Percentiles rank a stretch among this genome's conserved stretches.
Evolutionary conservation across 2,888 invertebrate genomes (phyloP).

Genomic region (Tetragnatha montana): DNA sequence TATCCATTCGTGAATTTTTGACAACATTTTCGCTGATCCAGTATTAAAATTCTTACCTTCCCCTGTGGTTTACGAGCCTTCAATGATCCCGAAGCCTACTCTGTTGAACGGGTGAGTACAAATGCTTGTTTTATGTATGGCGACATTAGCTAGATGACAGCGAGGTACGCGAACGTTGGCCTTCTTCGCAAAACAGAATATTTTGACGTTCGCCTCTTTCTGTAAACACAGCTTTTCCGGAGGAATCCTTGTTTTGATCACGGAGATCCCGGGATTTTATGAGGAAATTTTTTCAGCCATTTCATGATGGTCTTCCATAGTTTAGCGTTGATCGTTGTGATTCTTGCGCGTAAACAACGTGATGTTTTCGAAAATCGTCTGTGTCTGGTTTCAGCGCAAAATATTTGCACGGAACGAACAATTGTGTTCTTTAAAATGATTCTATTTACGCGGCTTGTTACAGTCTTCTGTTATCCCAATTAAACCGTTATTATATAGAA

Average conservation of each 20-base stretch:
- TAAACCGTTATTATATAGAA: too few species aligned
- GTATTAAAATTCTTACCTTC: background rate
- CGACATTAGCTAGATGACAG: constrained; percentile 24
- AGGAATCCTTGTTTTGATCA: constrained; percentile 12
- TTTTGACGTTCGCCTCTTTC: constrained; percentile 31
- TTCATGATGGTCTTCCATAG: too few species aligned
- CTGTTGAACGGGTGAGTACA: constrained; percentile 40
- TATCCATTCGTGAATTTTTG: constrained; percentile 9
- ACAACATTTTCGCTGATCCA: background rate
- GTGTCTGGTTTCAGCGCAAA: too few species aligned
- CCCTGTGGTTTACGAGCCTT: background rate
- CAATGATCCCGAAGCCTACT: constrained; percentile 49
- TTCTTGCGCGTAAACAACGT: too few species aligned
- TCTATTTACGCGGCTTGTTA: too few species aligned
- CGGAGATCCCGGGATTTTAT: background rate
- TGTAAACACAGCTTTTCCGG: constrained; percentile 31
- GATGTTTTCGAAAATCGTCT: too few species aligned
- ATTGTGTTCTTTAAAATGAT: too few species aligned
- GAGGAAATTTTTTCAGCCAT: background rate
- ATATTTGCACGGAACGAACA: too few species aligned
- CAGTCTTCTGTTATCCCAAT: too few species aligned
- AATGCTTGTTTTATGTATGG: constrained; percentile 11
- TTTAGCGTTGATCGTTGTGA: too few species aligned
- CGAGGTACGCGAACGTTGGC: constrained; percentile 49
- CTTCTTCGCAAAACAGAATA: background rate